Evolutionary conservation across 2,113 vertebrate species (phyloP), one percentile per base, ranked within the genome.

Genomic region (Zeus faber): DNA sequence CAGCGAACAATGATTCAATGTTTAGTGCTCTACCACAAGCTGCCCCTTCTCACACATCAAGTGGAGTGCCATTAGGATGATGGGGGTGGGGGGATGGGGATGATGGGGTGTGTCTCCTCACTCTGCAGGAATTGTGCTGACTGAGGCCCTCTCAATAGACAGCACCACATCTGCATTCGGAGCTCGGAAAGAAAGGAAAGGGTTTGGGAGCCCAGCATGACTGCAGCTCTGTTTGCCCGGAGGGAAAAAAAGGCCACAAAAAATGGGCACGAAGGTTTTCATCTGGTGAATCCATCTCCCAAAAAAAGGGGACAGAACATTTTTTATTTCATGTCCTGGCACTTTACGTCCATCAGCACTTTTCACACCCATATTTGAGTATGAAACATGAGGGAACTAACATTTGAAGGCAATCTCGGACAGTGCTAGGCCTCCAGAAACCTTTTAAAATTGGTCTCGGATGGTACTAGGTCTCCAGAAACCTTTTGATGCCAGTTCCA

Each of bases 1-100:
- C 76, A 74, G 72, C 77, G 80, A 81, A 83, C 76, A 85, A 77
- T 72, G 77, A 80, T 79, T 81, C 67, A 71, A 70, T 78, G 76
- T 68, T 62, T 74, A 81, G 76, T 69, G 78, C 82, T 84, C 65
- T 66, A 82, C 72, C 80, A 63, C 78, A 82, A 73, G 76, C 76
- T 76, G 73, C 10, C 49, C 74, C 74, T 77, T 65, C 84, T 82
- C 74, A 76, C 80, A 81, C 79, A 79, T 82, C 72, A 79, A 82
- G 76, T 76, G 67, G 71, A 85, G 79, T 66, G 66, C 77, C 70
- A 82, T 83, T 78, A 83, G 67, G 68, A 61, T 35, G 17, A n/a
- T 29, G 67, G 62, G 53, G 49, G 54, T 27, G 55, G 22, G 37
- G 67, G 18, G 25, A 11, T 25, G 7, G 37, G 18, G 16, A 31